Conservation (phyloP, 2,797 vertebrate genomes). For the Hydrophis major region DNA sequence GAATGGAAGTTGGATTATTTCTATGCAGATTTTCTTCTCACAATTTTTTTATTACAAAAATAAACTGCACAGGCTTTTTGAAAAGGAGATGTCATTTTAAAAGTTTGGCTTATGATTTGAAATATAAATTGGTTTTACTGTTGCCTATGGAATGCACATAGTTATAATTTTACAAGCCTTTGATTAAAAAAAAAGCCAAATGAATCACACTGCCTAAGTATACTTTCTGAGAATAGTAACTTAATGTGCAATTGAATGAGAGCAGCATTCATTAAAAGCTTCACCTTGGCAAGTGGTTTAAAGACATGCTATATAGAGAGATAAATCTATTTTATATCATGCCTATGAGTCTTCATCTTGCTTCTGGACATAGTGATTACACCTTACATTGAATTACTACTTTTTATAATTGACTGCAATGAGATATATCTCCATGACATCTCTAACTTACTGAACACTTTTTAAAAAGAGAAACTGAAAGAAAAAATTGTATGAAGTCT, state of each 20-base stretch:
- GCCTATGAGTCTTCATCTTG: slow-evolving; percentile 44
- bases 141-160: slow-evolving; percentile 19
- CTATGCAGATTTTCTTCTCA: neutral
- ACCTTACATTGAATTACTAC: slow-evolving; percentile 44
- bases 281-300: slow-evolving; percentile 43
- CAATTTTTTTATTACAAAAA: neutral
- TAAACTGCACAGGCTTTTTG: neutral
- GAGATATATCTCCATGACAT: slow-evolving; percentile 24
- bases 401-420: slow-evolving; percentile 55
- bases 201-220: neutral
- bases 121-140: neutral
- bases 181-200: neutral
- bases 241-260: slow-evolving; percentile 25
- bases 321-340: slow-evolving; percentile 59
- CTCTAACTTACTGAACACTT: slow-evolving; percentile 36
- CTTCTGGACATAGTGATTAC: slow-evolving; percentile 48
- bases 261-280: slow-evolving; percentile 25
- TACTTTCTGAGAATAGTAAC: neutral
- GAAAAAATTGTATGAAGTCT: slow-evolving; percentile 40
- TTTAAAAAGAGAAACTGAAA: slow-evolving; percentile 40
- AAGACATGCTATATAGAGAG: slow-evolving; percentile 34
- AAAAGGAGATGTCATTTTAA: neutral
- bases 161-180: neutral
- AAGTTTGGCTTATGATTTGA: neutral
- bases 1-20: neutral